Base-by-base conservation (phyloP, 2,888 invertebrate species). In the Acleris laterana region DNA sequence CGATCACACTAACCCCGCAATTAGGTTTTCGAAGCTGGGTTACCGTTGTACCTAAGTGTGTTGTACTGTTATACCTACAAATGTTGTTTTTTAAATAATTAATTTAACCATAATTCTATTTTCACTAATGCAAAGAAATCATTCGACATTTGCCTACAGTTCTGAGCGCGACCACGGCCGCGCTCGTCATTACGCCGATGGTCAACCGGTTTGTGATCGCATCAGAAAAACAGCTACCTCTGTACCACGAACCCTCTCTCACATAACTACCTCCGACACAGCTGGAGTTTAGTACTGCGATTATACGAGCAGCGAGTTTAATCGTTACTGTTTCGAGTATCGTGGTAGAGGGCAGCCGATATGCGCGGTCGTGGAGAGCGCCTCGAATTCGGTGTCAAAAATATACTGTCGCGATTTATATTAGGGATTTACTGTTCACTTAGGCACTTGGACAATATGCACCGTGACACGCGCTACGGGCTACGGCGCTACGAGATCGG, bases 131-230 rank as follows among this genome's bases (percentile, higher is more conserved):
- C 84, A 84, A 87, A 88, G 84, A 65, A 84, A 77, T 79, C 76
- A 82, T 81, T 85, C 81, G 84, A 84, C 84, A 85, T 88, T 89
- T 85, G 84, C 82, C 77, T 82, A 82, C 75, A 81, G 73, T 80
- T 78, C 79, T 76, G 82, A 78, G 68, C 68, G 72, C 55, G 63
- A 75, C 74, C 80, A 79, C 79, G 80, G 80, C 72, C 80, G 62
- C 58, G 79, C 79, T 80, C 83, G 87, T 89, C 89, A 88, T 85
- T 87, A 87, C 85, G 78, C 78, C 82, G 89, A 87, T 83, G 89
- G 90, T 82, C 89, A 87, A 91, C 92, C 92, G 92, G 92, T 91
- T 90, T 89, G 80, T 85, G 91, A 90, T 89, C 86, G 79, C 89
- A 89, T 87, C 91, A 91, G 88, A 91, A 90, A 90, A 90, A 91